Conservation (phyloP, 2,888 invertebrate genomes). For the Blera fallax region DNA sequence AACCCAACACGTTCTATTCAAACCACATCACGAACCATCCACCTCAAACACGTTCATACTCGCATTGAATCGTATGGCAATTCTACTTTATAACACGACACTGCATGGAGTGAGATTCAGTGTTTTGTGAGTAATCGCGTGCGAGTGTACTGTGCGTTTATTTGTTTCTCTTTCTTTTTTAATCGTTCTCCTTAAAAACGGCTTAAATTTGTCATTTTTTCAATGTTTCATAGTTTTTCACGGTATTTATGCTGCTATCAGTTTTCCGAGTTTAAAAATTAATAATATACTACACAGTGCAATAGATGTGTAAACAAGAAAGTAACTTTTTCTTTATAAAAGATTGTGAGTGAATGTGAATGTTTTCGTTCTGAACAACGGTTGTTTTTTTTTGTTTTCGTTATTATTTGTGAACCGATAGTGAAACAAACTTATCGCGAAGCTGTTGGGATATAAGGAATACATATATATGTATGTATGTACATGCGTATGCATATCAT, state of each 20-base stretch:
- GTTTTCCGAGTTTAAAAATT: slow-evolving; percentile 15
- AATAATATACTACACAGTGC: background rate
- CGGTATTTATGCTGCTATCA: slow-evolving; percentile 14
- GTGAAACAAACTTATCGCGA: background rate
- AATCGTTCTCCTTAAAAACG: background rate
- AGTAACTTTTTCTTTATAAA: background rate
- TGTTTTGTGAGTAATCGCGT: slow-evolving; percentile 55
- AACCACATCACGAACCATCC: slow-evolving; percentile 16
- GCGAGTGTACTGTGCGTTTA: slow-evolving; percentile 11
- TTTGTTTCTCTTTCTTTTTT: background rate
- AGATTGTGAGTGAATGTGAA: slow-evolving; percentile 6
- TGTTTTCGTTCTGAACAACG: background rate
- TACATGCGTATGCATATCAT: no score
- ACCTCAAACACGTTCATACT: slow-evolving; percentile 20
- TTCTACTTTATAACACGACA: slow-evolving; percentile 49
- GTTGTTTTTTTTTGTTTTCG: background rate
- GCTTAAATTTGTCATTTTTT: slow-evolving; percentile 19
- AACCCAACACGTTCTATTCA: background rate
- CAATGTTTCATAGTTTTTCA: slow-evolving; percentile 16
- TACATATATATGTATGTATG: slow-evolving; percentile 1
- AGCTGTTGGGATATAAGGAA: slow-evolving; percentile 40
- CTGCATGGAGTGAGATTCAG: slow-evolving; percentile 47
- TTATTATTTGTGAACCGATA: background rate
- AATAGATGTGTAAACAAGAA: slow-evolving; percentile 26
- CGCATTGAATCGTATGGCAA: background rate